Evolutionary conservation across 2,113 vertebrate species (phyloP).

Genomic region (Malurus melanocephalus): DNA sequence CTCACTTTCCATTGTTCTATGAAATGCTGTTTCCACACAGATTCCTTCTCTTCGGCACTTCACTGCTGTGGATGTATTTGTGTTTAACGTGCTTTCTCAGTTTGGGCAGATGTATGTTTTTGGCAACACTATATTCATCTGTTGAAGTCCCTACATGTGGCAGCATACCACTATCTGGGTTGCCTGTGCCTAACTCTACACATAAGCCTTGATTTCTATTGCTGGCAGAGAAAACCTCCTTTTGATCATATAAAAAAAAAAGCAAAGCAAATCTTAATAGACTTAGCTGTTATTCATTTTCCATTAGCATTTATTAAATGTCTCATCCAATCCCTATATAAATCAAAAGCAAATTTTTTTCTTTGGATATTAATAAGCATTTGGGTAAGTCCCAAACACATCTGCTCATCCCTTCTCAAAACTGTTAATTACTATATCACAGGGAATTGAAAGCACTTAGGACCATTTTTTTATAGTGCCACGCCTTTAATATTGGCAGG

Average conservation of each 20-base stretch:
- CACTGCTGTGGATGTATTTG: background rate
- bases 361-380: background rate
- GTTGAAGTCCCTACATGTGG: background rate
- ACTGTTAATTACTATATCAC: background rate
- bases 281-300: background rate
- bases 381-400: background rate
- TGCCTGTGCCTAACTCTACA: background rate
- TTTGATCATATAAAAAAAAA: background rate
- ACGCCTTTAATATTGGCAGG: rapidly evolving
- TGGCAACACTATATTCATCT: background rate
- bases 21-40: slow-evolving; percentile 9
- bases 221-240: background rate
- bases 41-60: background rate
- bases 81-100: background rate
- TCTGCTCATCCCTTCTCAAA: background rate
- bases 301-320: background rate
- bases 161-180: background rate
- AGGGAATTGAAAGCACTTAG: background rate
- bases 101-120: background rate
- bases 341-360: background rate
- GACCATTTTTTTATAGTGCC: background rate
- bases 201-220: background rate
- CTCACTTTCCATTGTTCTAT: background rate
- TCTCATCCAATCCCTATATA: background rate
- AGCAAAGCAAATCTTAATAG: background rate